Conservation (phyloP, 1,140 invertebrate species). For the Aphis craccivora region DNA sequence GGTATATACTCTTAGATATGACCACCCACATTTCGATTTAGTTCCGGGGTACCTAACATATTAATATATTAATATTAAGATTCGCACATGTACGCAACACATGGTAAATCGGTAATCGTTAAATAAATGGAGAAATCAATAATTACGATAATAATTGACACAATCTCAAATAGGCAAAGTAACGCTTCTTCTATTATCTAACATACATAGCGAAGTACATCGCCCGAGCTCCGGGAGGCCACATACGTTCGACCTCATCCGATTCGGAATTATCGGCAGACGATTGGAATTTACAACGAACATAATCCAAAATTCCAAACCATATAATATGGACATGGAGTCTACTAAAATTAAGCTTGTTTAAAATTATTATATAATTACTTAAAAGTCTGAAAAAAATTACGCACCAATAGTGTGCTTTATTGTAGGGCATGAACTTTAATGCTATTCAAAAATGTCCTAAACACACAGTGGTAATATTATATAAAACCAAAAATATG, state of each 20-base stretch:
- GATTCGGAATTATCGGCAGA: not conserved
- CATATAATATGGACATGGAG: not conserved
- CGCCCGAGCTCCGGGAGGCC: not conserved
- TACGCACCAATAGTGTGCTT: not conserved
- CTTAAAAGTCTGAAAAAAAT: not conserved
- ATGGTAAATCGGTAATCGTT: not conserved
- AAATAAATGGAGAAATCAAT: not conserved
- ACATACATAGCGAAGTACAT: not conserved
- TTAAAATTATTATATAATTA: not conserved
- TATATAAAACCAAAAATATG: not conserved
- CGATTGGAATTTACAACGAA: not conserved
- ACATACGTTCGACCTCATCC: conserved; percentile 19
- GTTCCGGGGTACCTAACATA: not conserved
- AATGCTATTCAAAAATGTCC: not conserved
- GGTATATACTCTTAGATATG: not conserved
- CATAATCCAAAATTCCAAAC: no score
- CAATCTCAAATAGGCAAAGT: not conserved
- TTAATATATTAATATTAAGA: not conserved
- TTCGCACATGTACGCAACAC: not conserved
- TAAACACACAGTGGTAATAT: no score
- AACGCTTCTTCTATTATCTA: not conserved
- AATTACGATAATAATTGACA: not conserved
- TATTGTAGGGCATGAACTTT: not conserved
- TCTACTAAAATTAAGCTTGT: not conserved
- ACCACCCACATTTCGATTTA: not conserved